These are phyloP conservation scores for Carpatolechia fugitivella DNA, from an alignment of 2,888 invertebrate species.

Conservation along the genomic window DNA sequence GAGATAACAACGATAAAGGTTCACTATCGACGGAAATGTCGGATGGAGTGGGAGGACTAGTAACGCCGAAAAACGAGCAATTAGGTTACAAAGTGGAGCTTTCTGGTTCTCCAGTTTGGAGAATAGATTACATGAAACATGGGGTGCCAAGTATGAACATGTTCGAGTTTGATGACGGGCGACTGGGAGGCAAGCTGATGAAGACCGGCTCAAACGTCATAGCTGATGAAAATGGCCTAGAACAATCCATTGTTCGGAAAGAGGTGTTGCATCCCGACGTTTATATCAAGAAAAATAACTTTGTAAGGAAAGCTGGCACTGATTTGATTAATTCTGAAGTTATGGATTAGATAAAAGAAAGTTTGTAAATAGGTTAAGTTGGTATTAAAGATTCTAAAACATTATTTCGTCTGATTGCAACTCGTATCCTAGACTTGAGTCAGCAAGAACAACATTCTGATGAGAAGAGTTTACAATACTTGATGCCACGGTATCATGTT, in stretches of 20 bases:
- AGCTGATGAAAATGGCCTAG: conserved; percentile 39
- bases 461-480: too few species aligned
- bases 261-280: conserved; percentile 61
- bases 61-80: conserved; percentile 28
- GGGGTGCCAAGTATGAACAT: conserved; percentile 55
- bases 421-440: too few species aligned
- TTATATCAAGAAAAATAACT: conserved; percentile 63
- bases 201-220: conserved; percentile 47
- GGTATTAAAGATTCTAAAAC: conserved; percentile 13
- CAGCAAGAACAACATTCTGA: too few species aligned
- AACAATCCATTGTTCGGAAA: conserved; percentile 38
- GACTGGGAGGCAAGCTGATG: conserved; percentile 46
- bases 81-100: conserved; percentile 43
- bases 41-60: conserved; percentile 26
- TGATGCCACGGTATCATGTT: too few species aligned
- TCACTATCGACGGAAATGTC: conserved; percentile 61
- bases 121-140: conserved; percentile 67
- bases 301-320: conserved; percentile 35
- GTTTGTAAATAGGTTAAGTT: background rate
- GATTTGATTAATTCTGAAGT: conserved; percentile 36
- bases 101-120: conserved; percentile 53
- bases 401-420: conserved; percentile 1
- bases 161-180: conserved; percentile 40
- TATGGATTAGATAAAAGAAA: conserved; percentile 26
- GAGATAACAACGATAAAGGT: conserved; percentile 50